These are phyloP conservation scores for Xenus cinereus DNA, from an alignment of 2,113 vertebrate species.

Conservation along the genomic window DNA sequence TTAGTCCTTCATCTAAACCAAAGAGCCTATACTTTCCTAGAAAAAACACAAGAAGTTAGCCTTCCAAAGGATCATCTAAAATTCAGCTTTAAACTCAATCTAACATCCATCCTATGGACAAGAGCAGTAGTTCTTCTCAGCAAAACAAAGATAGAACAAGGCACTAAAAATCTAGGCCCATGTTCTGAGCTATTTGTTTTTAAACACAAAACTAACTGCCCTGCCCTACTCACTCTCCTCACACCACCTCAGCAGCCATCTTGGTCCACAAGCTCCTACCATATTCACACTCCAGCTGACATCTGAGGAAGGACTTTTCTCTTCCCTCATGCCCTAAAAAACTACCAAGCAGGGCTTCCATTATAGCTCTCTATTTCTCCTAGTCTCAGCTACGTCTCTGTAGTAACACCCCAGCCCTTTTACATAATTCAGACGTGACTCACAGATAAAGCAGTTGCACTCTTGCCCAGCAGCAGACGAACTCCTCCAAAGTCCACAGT, in stretches of 20 bases:
- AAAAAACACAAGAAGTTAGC: not conserved
- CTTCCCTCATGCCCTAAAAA: not conserved
- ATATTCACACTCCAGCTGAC: accelerated
- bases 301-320: accelerated
- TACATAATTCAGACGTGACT: not conserved
- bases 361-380: not conserved
- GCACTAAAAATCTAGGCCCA: not conserved
- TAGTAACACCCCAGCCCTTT: not conserved
- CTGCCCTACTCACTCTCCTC: not conserved
- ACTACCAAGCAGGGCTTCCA: accelerated
- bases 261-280: accelerated
- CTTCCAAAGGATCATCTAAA: not conserved
- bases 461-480: accelerated
- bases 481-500: accelerated
- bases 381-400: not conserved
- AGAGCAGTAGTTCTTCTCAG: not conserved
- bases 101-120: accelerated
- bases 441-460: not conserved
- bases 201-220: not conserved
- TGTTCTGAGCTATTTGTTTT: not conserved
- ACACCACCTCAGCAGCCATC: not conserved
- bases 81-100: not conserved
- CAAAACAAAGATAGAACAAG: not conserved
- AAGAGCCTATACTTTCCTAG: not conserved
- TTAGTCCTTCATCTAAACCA: not conserved